Percentiles rank a stretch among this genome's conserved stretches.
Evolutionary conservation across 2,113 vertebrate genomes (phyloP).

Genomic region (Oenanthe melanoleuca): DNA sequence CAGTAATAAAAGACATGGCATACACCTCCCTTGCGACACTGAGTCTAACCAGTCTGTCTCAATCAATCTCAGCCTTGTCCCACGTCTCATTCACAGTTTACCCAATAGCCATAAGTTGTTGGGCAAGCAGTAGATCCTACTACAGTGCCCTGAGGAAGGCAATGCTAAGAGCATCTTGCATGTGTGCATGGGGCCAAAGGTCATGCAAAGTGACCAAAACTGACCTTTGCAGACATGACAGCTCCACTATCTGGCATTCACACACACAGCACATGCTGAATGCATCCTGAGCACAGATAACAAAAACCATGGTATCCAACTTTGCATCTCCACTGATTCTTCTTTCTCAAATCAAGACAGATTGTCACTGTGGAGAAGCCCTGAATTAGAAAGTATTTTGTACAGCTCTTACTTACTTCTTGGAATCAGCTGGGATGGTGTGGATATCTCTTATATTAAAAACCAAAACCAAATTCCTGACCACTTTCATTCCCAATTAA

Average conservation of each 20-base stretch:
- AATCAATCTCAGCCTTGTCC: background rate
- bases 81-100: background rate
- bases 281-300: background rate
- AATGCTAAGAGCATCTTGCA: background rate
- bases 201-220: background rate
- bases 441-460: background rate
- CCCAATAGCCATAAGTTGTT: background rate
- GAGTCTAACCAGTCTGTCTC: background rate
- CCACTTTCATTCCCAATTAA: background rate
- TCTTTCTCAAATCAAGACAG: background rate
- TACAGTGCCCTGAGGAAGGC: background rate
- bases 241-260: background rate
- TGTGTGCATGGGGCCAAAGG: background rate
- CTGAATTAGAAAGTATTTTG: background rate
- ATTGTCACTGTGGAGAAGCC: background rate
- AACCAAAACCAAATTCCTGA: background rate
- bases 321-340: background rate
- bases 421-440: background rate
- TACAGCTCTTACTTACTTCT: background rate
- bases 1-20: background rate
- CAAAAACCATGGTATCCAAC: rapidly evolving
- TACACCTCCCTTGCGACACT: background rate
- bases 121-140: background rate
- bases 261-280: background rate
- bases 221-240: background rate